Conservation (phyloP, 2,113 vertebrate species). For the Rattus rattus region DNA sequence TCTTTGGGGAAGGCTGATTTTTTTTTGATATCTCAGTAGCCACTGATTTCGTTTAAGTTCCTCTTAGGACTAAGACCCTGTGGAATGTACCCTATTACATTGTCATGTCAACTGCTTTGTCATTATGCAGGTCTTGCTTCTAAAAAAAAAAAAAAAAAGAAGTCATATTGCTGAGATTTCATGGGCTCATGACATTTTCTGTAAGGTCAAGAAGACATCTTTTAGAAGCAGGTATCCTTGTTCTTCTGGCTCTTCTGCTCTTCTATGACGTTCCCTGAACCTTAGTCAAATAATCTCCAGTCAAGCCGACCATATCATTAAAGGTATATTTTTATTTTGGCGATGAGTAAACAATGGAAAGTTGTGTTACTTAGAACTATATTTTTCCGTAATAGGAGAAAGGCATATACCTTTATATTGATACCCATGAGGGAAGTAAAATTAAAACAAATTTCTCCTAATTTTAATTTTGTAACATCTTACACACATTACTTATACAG, state of each 20-base stretch:
- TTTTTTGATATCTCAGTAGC: not conserved
- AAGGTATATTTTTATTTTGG: not conserved
- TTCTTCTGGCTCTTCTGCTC: not conserved
- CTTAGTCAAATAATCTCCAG: not conserved
- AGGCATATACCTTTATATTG: not conserved
- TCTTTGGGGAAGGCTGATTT: not conserved
- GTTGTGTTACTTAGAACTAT: not conserved
- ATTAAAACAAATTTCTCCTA: not conserved
- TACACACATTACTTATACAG: not conserved
- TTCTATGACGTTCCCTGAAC: not conserved
- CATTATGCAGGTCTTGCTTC: not conserved
- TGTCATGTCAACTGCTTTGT: not conserved
- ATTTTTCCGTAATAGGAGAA: not conserved
- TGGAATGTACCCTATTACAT: not conserved
- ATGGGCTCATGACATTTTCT: not conserved
- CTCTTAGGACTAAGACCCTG: not conserved
- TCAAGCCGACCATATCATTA: not conserved
- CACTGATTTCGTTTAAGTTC: not conserved
- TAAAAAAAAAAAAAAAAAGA: too few species aligned
- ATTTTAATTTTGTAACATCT: slow-evolving; percentile 23
- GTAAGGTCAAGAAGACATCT: not conserved
- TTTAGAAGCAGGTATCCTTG: not conserved
- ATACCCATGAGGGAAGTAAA: not conserved
- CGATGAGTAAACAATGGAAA: not conserved
- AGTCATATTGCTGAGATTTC: not conserved